Percentiles rank a stretch among this genome's conserved stretches.
Evolutionary conservation across 2,797 vertebrate genomes (phyloP).

Genomic region (Buceros bicornis): DNA sequence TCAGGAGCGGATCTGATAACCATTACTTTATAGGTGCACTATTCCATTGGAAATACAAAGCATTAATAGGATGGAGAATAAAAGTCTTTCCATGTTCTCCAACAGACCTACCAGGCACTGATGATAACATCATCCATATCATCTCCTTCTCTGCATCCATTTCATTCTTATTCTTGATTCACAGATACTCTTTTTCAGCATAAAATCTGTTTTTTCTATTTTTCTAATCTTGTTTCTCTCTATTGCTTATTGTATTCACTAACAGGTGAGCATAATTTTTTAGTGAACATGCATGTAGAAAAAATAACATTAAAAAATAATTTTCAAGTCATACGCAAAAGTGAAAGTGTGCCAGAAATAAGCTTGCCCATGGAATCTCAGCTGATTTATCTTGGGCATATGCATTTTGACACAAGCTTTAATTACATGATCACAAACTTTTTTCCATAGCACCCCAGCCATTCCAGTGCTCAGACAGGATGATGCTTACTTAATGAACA

Average conservation of each 20-base stretch:
- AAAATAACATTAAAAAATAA: neutral
- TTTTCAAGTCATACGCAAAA: neutral
- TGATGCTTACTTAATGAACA: conserved; percentile 51
- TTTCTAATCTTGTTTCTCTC: neutral
- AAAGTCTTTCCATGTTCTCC: neutral
- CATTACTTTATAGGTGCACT: neutral
- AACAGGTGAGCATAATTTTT: neutral
- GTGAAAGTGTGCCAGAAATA: neutral
- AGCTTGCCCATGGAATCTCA: neutral
- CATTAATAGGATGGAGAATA: neutral
- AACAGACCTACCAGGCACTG: neutral
- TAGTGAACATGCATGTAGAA: neutral
- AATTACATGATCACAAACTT: neutral
- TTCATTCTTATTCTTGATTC: neutral
- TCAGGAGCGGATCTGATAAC: neutral
- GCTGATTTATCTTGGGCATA: neutral
- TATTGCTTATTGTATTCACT: neutral
- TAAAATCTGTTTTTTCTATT: neutral
- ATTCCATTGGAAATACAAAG: neutral
- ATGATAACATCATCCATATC: neutral
- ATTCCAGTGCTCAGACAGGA: neutral
- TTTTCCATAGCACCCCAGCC: neutral
- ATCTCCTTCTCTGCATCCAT: neutral
- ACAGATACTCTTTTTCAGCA: neutral
- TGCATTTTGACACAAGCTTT: conserved; percentile 13